phyloP scores from a whole-genome alignment of 2,888 invertebrate genomes.

The Apodemia duryi region DNA sequence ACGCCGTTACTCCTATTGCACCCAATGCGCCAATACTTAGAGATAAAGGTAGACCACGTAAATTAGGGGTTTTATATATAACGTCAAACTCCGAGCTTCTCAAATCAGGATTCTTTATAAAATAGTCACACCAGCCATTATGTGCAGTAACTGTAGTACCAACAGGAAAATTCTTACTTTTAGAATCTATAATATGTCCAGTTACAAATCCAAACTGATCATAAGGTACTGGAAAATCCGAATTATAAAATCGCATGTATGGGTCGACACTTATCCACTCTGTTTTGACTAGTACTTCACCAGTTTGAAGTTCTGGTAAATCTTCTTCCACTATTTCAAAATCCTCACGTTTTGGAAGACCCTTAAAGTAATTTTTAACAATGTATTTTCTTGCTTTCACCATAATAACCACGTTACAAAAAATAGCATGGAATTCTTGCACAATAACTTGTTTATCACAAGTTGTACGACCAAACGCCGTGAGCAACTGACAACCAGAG shows the following conservation, averaged over 20 bases:
- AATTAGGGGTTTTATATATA: conserved; percentile 62
- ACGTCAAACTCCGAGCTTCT: conserved; percentile 19
- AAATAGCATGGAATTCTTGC: too few relatives aligned
- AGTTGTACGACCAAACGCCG: neutral
- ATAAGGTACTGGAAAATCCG: conserved; percentile 46
- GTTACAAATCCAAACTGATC: conserved; percentile 30
- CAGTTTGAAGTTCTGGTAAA: conserved; percentile 72
- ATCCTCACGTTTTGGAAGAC: conserved; percentile 11
- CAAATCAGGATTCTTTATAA: conserved; percentile 20
- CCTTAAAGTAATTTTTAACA: conserved; percentile 16
- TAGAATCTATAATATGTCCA: conserved; percentile 74
- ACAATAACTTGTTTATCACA: neutral
- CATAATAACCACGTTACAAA: neutral
- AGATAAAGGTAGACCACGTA: conserved; percentile 72
- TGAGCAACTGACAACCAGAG: neutral
- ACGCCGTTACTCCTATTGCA: conserved; percentile 85
- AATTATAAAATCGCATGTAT: conserved; percentile 39
- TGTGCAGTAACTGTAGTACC: conserved; percentile 74
- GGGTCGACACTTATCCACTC: conserved; percentile 33
- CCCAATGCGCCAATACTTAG: conserved; percentile 81
- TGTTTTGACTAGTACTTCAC: conserved; percentile 44
- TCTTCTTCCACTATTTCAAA: conserved; percentile 63
- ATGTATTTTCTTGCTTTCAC: conserved; percentile 17
- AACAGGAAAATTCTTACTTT: conserved; percentile 74
- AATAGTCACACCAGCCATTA: conserved; percentile 78